Evolutionary conservation across 1,140 invertebrate genomes (phyloP).

Genomic region (Ceratosolen solmsi): DNA sequence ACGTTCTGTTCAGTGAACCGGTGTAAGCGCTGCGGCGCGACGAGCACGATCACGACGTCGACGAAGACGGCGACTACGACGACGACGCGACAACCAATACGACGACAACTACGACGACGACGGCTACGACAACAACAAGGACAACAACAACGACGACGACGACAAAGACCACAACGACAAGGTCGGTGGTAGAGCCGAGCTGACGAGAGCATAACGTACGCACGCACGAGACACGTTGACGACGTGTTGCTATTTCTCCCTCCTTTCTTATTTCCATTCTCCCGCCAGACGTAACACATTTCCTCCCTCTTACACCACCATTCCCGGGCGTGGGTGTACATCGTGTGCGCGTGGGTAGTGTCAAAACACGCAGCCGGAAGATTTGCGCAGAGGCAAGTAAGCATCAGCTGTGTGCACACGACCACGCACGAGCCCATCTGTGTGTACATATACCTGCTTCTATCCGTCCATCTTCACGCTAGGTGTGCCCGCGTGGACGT

Average conservation of each 20-base stretch:
- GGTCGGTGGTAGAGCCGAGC: not conserved
- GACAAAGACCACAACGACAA: not conserved
- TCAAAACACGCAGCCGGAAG: conserved; percentile 19
- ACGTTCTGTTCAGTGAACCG: conserved; percentile 54
- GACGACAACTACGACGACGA: not conserved
- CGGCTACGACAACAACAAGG: not conserved
- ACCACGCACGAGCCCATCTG: not conserved
- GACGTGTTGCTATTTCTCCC: conserved; percentile 8
- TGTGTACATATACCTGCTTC: too few species aligned
- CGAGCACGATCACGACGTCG: not conserved
- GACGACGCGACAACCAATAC: not conserved
- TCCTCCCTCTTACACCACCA: conserved; percentile 20
- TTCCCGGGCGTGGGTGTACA: not conserved
- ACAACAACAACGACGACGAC: not conserved
- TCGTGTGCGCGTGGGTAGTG: not conserved
- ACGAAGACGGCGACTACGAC: not conserved
- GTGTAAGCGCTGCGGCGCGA: conserved; percentile 53
- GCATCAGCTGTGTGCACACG: conserved; percentile 5
- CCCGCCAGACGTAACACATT: not conserved
- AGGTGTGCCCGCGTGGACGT: too few species aligned
- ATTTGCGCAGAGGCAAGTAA: not conserved
- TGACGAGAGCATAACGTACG: not conserved
- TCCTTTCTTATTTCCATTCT: conserved; percentile 1
- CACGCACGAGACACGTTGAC: not conserved
- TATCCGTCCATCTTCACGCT: too few species aligned